phyloP scores from a whole-genome alignment of 1,140 invertebrate species.

The Drosophila parvula region DNA sequence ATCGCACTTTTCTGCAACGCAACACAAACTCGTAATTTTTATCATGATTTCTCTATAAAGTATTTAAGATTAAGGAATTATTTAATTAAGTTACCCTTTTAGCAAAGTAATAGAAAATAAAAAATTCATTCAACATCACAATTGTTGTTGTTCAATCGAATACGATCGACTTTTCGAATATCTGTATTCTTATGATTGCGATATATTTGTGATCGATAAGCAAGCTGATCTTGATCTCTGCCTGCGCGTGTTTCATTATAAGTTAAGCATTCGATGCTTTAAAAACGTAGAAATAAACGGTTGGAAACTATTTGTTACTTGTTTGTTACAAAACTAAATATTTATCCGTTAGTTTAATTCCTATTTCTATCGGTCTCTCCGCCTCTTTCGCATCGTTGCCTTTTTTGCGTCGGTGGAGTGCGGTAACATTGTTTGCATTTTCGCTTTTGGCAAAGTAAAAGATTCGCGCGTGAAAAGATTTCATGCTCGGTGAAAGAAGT shows the following conservation, averaged over 20 bases:
- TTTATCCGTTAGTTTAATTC: not conserved
- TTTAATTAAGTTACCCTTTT: not conserved
- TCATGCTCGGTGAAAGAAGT: slow-evolving; percentile 30
- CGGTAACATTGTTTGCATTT: slow-evolving; percentile 35
- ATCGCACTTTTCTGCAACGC: not conserved
- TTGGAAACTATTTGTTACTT: too few species aligned
- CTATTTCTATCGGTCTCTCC: not conserved
- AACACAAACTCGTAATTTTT: not conserved
- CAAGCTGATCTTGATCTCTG: not conserved
- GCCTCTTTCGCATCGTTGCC: not conserved
- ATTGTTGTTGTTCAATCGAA: not conserved
- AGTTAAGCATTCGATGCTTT: not conserved
- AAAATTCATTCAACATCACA: not conserved
- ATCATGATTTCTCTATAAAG: not conserved
- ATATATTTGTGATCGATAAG: slow-evolving; percentile 2
- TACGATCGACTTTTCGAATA: not conserved
- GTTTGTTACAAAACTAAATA: not conserved
- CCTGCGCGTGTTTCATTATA: not conserved
- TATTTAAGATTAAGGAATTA: not conserved
- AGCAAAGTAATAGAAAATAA: not conserved
- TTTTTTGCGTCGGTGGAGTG: not conserved
- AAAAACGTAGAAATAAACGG: not conserved
- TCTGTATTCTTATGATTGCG: not conserved
- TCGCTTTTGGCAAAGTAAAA: slow-evolving; percentile 18
- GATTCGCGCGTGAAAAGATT: slow-evolving; percentile 66